Evolutionary conservation across 2,888 invertebrate species (phyloP), one percentile per base, ranked within the genome.

Genomic region (Cybosia mesomella): DNA sequence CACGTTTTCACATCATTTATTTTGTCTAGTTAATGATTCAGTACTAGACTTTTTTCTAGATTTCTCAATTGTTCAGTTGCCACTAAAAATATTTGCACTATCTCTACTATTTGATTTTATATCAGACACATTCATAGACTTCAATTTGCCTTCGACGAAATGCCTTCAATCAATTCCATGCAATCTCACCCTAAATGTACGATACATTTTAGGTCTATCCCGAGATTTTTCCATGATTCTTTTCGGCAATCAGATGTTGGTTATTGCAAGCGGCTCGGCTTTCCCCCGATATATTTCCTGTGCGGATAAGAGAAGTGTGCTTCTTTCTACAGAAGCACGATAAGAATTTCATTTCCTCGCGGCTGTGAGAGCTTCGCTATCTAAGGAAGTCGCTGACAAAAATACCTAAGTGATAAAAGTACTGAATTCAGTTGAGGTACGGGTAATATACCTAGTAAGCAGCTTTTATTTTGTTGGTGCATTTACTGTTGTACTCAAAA

Each of bases 281-380:
- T 83, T 88, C 89, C 90, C 89, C 82, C 89, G 86, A 91, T 93
- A 93, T 93, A 94, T 94, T 94, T 94, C 91, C 92, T 89, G 80
- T 81, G 79, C 87, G 93, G 94, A 93, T 93, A 93, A 93, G 90
- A 90, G 92, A 90, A 92, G 90, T 89, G 87, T 88, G 91, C 91
- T 91, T 89, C 91, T 91, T 91, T 90, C 91, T 88, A 88, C 89
- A 85, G 85, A 87, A 88, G 90, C 89, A 90, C 92, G 95, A 95
- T 95, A 95, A 95, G 95, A 94, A 95, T 95, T 95, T 95, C 95
- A 95, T 95, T 95, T 95, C 95, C 95, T 92, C 87, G 85, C 85
- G 81, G 85, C 87, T 89, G 88, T 90, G 87, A 89, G 87, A 92
- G 90, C 91, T 84, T 76, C 89, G 91, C 92, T 93, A 93, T 94